Evolutionary conservation across 2,113 vertebrate species (phyloP).

Genomic region (Scopus umbretta): DNA sequence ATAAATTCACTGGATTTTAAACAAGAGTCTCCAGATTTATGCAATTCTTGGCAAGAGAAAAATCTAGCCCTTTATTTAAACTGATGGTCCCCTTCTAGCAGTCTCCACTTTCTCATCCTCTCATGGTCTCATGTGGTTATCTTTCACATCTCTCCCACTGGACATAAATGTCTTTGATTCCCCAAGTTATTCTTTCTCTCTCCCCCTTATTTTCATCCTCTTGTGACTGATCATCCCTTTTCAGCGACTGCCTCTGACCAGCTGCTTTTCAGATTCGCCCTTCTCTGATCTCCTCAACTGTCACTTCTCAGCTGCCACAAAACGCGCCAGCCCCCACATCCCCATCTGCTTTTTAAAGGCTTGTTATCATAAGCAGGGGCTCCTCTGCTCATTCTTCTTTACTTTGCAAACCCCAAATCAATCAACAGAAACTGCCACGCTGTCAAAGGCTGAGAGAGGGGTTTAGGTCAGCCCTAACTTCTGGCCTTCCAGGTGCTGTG

Average conservation of each 20-base stretch:
- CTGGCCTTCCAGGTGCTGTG: background rate
- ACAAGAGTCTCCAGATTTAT: background rate
- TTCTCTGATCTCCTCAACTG: slow-evolving; percentile 34
- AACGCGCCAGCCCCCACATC: slow-evolving; percentile 2
- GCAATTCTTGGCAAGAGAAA: background rate
- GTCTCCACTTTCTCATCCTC: background rate
- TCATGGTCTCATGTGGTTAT: background rate
- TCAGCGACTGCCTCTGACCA: slow-evolving; percentile 17
- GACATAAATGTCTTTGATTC: background rate
- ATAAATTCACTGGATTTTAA: background rate
- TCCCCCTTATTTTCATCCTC: background rate
- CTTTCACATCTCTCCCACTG: background rate
- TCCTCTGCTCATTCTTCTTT: background rate
- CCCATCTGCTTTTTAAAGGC: slow-evolving; percentile 48
- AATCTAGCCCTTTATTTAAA: background rate
- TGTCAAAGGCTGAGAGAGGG: background rate
- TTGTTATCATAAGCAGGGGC: background rate
- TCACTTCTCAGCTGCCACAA: slow-evolving; percentile 30
- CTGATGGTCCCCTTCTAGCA: background rate
- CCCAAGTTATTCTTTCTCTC: background rate
- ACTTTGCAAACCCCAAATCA: background rate
- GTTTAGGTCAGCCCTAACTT: background rate
- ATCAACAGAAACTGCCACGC: background rate
- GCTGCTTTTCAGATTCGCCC: slow-evolving; percentile 47
- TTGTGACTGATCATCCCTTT: slow-evolving; percentile 9